phyloP scores from a whole-genome alignment of 2,888 invertebrate species.

The Morpho deidamia region DNA sequence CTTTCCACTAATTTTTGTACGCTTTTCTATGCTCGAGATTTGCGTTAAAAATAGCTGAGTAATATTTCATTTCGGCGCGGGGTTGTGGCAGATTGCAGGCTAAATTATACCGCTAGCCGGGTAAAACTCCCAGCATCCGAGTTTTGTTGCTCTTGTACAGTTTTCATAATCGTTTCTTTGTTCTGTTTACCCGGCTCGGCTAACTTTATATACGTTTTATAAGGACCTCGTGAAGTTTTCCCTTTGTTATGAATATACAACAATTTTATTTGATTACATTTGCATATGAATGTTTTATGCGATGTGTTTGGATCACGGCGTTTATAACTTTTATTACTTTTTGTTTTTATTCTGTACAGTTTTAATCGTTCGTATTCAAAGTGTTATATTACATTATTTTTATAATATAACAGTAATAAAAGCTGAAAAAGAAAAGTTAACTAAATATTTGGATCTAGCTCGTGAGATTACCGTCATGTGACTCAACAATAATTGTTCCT shows the following conservation, averaged over 20 bases:
- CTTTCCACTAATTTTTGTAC: conserved; percentile 77
- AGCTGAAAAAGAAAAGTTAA: too few relatives aligned
- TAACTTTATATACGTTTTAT: conserved; percentile 57
- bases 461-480: too few relatives aligned
- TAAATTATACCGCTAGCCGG: conserved; percentile 62
- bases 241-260: conserved; percentile 44
- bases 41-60: conserved; percentile 75
- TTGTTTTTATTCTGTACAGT: conserved; percentile 9
- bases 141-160: conserved; percentile 58
- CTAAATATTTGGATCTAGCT: too few relatives aligned
- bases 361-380: background rate
- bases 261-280: conserved; percentile 42
- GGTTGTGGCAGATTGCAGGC: conserved; percentile 75
- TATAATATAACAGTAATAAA: too few relatives aligned
- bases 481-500: too few relatives aligned
- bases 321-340: conserved; percentile 8
- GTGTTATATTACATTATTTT: background rate
- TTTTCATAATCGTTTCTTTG: conserved; percentile 57
- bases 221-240: conserved; percentile 55
- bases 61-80: conserved; percentile 76
- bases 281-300: conserved; percentile 32
- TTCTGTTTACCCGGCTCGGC: conserved; percentile 44
- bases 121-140: conserved; percentile 50
- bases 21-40: conserved; percentile 69
- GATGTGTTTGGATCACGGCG: conserved; percentile 15